Evolutionary conservation across 2,888 invertebrate genomes (phyloP), one percentile per base, ranked within the genome.

Genomic region (Bombylius major): DNA sequence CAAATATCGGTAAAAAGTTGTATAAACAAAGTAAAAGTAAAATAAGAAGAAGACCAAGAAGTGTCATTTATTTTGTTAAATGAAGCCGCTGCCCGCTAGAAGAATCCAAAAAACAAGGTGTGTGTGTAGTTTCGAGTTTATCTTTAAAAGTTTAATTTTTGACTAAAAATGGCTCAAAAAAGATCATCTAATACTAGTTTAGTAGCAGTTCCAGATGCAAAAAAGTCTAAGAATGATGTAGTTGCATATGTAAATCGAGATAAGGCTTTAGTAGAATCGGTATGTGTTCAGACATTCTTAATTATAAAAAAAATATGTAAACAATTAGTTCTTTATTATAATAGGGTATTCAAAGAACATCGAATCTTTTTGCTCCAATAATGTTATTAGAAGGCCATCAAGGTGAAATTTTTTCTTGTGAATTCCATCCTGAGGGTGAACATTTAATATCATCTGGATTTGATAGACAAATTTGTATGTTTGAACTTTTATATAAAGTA

Each of bases 381-480:
- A 97, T 98, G 95, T 77, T 93, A 46, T 75, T 99, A 53, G 91
- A 94, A 68, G 99, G 97, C 0, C 99, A 99, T 70, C 91, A 93
- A 70, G 97, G 96, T 11, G 99, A 99, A 73, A 87, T 99, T 64
- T 96, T 93, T 70, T 82, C 88, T 4, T 79, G 87, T 8, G 89
- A 91, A 72, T 99, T 99, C 72, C 95, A 97, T 70, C 96, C 96
- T 0, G 96, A 98, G 69, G 99, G 99, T 5, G 87, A 91, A 65
- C 86, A 94, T 69, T 74, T 99, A 46, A 94, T 94, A 4, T 93
- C 97, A 0, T 87, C 89, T 9, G 99, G 99, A 8, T 95, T 92
- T 72, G 99, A 99, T 69, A 77, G 96, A 68, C 88, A 90, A 75
- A 92, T 99, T 65, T 91, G 95, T 95, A 79, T 81, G 88, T 62